Conservation (phyloP, 1,140 invertebrate genomes). For the Pseudoatta argentina region DNA sequence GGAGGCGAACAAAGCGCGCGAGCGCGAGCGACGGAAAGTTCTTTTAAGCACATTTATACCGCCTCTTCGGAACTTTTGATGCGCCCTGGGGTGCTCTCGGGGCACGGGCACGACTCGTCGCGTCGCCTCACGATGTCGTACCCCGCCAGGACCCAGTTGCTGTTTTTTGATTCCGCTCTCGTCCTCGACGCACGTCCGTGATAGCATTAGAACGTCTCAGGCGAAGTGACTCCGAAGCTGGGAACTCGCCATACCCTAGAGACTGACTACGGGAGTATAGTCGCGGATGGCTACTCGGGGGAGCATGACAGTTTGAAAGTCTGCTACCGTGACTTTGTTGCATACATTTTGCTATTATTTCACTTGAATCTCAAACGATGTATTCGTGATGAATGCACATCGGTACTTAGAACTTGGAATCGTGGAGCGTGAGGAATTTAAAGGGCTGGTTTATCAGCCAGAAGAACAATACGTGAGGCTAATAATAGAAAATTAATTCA, state of each 20-base stretch:
- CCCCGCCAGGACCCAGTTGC: slow-evolving; percentile 6
- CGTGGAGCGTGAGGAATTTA: no score
- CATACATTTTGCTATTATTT: slow-evolving; percentile 62
- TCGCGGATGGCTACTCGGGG: slow-evolving; percentile 8
- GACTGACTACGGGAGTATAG: not conserved
- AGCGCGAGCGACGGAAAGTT: slow-evolving; percentile 57
- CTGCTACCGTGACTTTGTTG: slow-evolving; percentile 66
- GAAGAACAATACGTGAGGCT: slow-evolving; percentile 16
- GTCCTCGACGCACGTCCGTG: slow-evolving; percentile 46
- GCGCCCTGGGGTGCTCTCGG: slow-evolving; percentile 69
- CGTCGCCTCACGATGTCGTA: slow-evolving; percentile 39
- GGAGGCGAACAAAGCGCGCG: not conserved
- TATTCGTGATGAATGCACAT: slow-evolving; percentile 29
- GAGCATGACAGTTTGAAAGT: slow-evolving; percentile 55
- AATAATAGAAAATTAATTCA: slow-evolving; percentile 57
- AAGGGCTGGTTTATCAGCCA: slow-evolving; percentile 12
- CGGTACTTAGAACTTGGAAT: slow-evolving; percentile 15
- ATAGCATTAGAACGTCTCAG: slow-evolving; percentile 45
- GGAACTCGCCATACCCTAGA: not conserved
- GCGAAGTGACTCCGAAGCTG: slow-evolving; percentile 23
- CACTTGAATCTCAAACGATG: slow-evolving; percentile 37
- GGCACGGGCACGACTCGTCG: slow-evolving; percentile 54
- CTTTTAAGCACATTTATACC: slow-evolving; percentile 75
- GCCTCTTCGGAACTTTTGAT: slow-evolving; percentile 73
- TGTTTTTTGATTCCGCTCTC: slow-evolving; percentile 53